phyloP scores from a whole-genome alignment of 2,888 invertebrate species.

The Prosopocoilus inquinatus region DNA sequence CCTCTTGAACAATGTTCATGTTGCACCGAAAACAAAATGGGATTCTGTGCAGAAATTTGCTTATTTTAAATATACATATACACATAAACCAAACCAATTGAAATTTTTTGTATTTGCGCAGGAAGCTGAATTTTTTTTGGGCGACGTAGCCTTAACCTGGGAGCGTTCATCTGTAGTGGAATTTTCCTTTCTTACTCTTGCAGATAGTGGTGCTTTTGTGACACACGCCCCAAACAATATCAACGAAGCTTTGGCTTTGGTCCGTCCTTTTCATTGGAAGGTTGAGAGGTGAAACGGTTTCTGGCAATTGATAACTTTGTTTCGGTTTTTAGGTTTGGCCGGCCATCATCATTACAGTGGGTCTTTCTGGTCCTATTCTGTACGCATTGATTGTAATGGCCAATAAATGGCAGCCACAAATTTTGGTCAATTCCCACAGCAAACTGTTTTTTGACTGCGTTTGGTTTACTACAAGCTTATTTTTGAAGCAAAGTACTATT shows the following conservation, averaged over 20 bases:
- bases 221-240: slow-evolving; percentile 72
- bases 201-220: slow-evolving; percentile 74
- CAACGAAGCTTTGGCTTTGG: slow-evolving; percentile 71
- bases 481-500: slow-evolving; percentile 60
- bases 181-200: slow-evolving; percentile 73
- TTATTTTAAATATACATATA: no score
- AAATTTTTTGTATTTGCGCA: slow-evolving; percentile 36
- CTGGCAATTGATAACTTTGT: not conserved
- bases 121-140: slow-evolving; percentile 72
- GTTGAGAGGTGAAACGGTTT: slow-evolving; percentile 43
- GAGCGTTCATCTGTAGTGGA: slow-evolving; percentile 71
- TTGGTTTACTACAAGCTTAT: slow-evolving; percentile 71
- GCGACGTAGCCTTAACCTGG: slow-evolving; percentile 72
- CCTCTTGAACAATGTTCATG: not conserved
- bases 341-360: slow-evolving; percentile 61
- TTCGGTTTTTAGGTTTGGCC: slow-evolving; percentile 65
- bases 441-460: slow-evolving; percentile 61
- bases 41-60: no score
- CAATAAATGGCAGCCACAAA: slow-evolving; percentile 54
- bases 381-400: slow-evolving; percentile 68
- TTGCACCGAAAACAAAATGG: not conserved
- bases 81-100: no score
- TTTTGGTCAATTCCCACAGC: slow-evolving; percentile 41
- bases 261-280: slow-evolving; percentile 72
- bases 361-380: slow-evolving; percentile 67